phyloP scores from a whole-genome alignment of 2,888 invertebrate genomes.

The Cheilosia vernalis region DNA sequence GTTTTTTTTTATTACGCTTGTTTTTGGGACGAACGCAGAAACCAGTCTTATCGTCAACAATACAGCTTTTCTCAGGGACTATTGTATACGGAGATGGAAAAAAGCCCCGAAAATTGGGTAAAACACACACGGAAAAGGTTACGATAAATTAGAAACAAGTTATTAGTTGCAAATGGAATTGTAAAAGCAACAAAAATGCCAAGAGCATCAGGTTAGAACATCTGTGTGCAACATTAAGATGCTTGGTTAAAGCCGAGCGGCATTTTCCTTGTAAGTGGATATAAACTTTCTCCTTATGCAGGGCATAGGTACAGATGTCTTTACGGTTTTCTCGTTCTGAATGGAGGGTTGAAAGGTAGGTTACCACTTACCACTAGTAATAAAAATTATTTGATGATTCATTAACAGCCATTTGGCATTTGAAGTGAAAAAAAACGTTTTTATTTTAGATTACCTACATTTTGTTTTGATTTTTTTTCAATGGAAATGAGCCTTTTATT shows the following conservation, averaged over 20 bases:
- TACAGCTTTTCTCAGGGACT: constrained; percentile 40
- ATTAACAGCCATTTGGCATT: no score
- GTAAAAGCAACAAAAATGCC: not conserved
- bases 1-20: constrained; percentile 12
- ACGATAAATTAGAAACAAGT: constrained; percentile 20
- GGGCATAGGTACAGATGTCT: not conserved
- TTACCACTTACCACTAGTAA: no score
- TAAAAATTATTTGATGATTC: no score
- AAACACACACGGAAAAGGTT: constrained; percentile 48
- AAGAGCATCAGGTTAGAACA: constrained; percentile 10
- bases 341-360: not conserved
- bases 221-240: constrained; percentile 4
- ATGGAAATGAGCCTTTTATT: no score
- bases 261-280: constrained; percentile 10
- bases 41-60: constrained; percentile 43
- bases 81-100: constrained; percentile 22
- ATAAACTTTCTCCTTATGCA: constrained; percentile 21
- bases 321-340: not conserved
- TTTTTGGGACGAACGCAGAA: constrained; percentile 10
- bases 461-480: no score
- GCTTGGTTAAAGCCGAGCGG: no score
- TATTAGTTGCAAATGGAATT: constrained; percentile 10
- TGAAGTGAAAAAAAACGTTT: no score
- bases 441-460: no score
- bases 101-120: constrained; percentile 43